Conservation (phyloP, 2,113 vertebrate genomes). For the Dipodomys merriami region DNA sequence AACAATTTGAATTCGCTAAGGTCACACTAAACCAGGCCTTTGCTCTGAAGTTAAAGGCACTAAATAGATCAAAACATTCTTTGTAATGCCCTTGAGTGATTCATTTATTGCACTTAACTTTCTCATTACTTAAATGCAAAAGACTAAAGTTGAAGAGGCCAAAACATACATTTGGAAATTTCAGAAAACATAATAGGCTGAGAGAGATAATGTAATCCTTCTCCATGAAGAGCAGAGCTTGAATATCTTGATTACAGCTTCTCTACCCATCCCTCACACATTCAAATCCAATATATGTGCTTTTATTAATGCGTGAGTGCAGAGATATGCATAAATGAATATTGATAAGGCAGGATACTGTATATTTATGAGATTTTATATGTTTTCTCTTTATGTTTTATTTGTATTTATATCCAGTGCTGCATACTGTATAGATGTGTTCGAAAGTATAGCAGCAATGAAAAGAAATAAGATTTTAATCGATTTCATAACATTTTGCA, state of each 20-base stretch:
- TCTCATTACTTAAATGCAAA: conserved; percentile 84
- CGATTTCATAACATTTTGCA: conserved; percentile 78
- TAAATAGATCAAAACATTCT: conserved; percentile 81
- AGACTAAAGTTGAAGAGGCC: conserved; percentile 85
- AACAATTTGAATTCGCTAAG: conserved; percentile 81
- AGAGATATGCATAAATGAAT: conserved; percentile 84
- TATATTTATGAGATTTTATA: conserved; percentile 84
- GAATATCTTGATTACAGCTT: conserved; percentile 80
- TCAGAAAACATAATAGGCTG: conserved; percentile 82
- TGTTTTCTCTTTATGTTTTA: conserved; percentile 83
- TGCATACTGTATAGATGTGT: conserved; percentile 78
- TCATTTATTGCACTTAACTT: conserved; percentile 82
- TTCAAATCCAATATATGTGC: conserved; percentile 83
- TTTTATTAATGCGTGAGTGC: conserved; percentile 79
- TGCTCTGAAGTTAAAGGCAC: conserved; percentile 85
- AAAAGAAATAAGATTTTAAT: conserved; percentile 82
- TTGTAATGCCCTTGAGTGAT: conserved; percentile 82
- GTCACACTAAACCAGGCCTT: conserved; percentile 82
- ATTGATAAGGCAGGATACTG: conserved; percentile 82
- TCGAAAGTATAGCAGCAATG: conserved; percentile 72
- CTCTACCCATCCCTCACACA: conserved; percentile 76
- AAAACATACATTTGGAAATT: conserved; percentile 84
- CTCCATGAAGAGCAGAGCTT: conserved; percentile 76
- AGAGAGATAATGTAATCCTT: conserved; percentile 78
- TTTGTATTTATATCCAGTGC: conserved; percentile 81